phyloP scores from a whole-genome alignment of 2,797 vertebrate species.

The Netta rufina region DNA sequence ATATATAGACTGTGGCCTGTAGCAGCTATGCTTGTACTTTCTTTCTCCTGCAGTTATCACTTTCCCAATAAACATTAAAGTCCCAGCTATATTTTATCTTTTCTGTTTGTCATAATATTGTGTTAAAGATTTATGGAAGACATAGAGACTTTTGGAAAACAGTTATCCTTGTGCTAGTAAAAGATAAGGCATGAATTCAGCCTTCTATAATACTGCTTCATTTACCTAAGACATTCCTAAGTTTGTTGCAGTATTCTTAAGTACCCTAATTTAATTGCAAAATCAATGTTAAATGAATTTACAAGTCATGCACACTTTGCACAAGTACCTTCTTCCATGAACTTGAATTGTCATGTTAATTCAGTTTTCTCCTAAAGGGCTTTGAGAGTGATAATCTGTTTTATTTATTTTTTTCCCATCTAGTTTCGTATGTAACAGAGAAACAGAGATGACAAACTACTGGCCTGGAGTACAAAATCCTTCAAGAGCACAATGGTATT shows the following conservation, averaged over 20 bases:
- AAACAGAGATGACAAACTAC: slow-evolving; percentile 4
- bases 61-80: background rate
- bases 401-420: slow-evolving; percentile 44
- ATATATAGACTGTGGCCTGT: background rate
- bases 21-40: background rate
- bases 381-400: slow-evolving; percentile 55
- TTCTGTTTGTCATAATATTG: background rate
- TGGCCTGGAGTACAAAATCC: slow-evolving; percentile 46
- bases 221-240: background rate
- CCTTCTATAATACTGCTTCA: background rate
- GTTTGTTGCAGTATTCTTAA: background rate
- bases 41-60: background rate
- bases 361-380: slow-evolving; percentile 50
- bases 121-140: background rate
- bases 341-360: slow-evolving; percentile 58
- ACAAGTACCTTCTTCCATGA: slow-evolving; percentile 51
- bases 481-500: slow-evolving; percentile 13
- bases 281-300: slow-evolving; percentile 66
- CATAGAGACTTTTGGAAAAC: background rate
- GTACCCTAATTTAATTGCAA: slow-evolving; percentile 47
- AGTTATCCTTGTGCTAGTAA: background rate
- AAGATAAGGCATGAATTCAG: background rate
- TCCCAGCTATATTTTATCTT: background rate
- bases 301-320: slow-evolving; percentile 39
- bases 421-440: slow-evolving; percentile 18